A percentile compares a stretch with the other conserved stretches of the same genome.
Conservation (phyloP, 2,888 invertebrate genomes). For the Theretra japonica region DNA sequence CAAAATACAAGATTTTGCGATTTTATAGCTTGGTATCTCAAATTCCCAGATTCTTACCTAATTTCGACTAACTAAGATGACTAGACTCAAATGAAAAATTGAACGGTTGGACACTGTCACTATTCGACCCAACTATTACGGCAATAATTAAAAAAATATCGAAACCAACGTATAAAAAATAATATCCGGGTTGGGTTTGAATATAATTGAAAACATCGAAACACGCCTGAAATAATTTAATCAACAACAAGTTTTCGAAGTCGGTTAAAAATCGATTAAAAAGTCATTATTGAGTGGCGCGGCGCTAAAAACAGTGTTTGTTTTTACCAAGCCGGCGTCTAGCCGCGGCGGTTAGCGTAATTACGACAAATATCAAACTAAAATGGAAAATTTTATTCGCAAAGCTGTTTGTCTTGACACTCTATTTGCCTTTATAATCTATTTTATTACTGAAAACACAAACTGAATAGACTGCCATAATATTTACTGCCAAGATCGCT, state of each 20-base stretch:
- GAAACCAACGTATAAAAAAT: too few species aligned
- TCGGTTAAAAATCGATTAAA: slow-evolving; percentile 57
- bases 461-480: too few species aligned
- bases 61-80: too few species aligned
- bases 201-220: neutral
- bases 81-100: too few species aligned
- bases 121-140: too few species aligned
- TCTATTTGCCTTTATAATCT: neutral
- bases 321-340: slow-evolving; percentile 42
- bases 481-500: too few species aligned
- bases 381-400: slow-evolving; percentile 6
- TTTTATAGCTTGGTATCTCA: too few species aligned
- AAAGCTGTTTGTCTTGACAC: neutral
- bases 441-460: too few species aligned
- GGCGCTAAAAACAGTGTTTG: slow-evolving; percentile 43
- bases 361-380: neutral
- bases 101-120: too few species aligned
- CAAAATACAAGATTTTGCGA: too few species aligned
- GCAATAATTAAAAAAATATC: too few species aligned
- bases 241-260: slow-evolving; percentile 31
- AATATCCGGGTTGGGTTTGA: neutral
- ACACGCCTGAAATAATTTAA: neutral
- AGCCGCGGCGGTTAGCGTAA: neutral
- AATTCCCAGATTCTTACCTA: too few species aligned
- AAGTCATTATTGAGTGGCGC: slow-evolving; percentile 49